Evolutionary conservation across 2,797 vertebrate species (phyloP), one percentile per base, ranked within the genome.

Genomic region (Phalanger gymnotis): DNA sequence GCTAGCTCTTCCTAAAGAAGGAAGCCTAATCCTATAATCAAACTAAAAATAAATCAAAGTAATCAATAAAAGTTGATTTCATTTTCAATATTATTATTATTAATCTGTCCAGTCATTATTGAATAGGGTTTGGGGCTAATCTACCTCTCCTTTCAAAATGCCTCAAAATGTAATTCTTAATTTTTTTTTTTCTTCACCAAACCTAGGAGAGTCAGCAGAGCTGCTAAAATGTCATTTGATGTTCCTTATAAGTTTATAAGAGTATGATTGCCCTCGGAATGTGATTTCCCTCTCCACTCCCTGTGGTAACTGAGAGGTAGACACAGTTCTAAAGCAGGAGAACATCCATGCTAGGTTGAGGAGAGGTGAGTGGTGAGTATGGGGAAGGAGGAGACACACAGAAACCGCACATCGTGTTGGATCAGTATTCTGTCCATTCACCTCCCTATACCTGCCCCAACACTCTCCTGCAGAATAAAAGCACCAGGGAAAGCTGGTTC

Each of bases 61-160:
- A n/a, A 16, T 61, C 34, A 66, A 66, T n/a, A 66, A 66, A n/a
- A 66, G 0, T 14, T n/a, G 66, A 81, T 81, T 19, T 73, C 16
- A n/a, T 31, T 58, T 11, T 30, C 34, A 34, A 34, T 14, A 61
- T 73, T 40, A 73, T 31, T 31, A 58, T 58, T 31, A 31, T 58
- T 58, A 58, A 96, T 90, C 16, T 28, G 19, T 19, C 31, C 30
- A 90, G 92, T 92, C 66, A 66, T 94, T 94, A 93, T 81, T 94
- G 54, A 95, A 95, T 95, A 90, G 93, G 93, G 55, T 94, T 54
- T 16, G 57, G 94, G 40, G 47, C 30, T 93, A 73, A 93, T 96
- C 94, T 96, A 90, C 51, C 91, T 90, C 91, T 90, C 66, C 90
- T 56, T 94, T 96, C 54, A 91, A 12, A 61, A 91, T 66, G 28